Base-by-base conservation (phyloP, 2,113 vertebrate genomes). In the Xiphophorus maculatus region DNA sequence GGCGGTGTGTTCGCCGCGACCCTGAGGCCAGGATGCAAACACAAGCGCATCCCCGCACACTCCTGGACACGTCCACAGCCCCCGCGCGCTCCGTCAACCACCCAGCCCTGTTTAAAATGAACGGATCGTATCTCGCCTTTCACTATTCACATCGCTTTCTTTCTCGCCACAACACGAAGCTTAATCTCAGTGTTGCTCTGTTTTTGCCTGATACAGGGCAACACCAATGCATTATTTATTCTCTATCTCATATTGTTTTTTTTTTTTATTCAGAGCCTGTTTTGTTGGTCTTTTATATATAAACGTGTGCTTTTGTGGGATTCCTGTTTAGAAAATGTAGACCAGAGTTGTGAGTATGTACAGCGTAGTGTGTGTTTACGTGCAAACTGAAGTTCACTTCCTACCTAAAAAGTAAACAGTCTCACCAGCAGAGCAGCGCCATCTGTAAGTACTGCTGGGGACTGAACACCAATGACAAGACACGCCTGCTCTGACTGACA, bases 101-200 rank as follows among this genome's bases (percentile, higher is more conserved):
- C 51, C 81, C 62, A 62, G 15, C 83, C 66, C 82, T 92, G 87
- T 88, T 93, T 90, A 89, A 93, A 95, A 95, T 91, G 90, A 91
- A 89, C 90, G 90, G 86, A 90, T 94, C 92, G 94, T 93, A 94
- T 92, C 92, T 93, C 29, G 76, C 85, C 82, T 90, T 91, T 92
- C 90, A 84, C 86, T 83, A 88, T 91, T 93, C 92, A 90, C 86
- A 86, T 86, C 82, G 88, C 74, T 89, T 79, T 87, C 91, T 84
- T 66, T 87, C 82, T 80, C 84, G 89, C 86, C 69, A 79, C 87
- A 78, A 78, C 77, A 51, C 71, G 79, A 83, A n/a, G 77, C 77
- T 84, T 93, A 88, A 93, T 93, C 93, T 92, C 91, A 73, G 62
- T 82, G 87, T 88, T 27, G 78, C 85, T 85, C 76, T 83, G 85